A percentile compares a stretch with the other conserved stretches of the same genome.
Evolutionary conservation across 1,140 invertebrate species (phyloP).

Genomic region (Homalodisca vitripennis): DNA sequence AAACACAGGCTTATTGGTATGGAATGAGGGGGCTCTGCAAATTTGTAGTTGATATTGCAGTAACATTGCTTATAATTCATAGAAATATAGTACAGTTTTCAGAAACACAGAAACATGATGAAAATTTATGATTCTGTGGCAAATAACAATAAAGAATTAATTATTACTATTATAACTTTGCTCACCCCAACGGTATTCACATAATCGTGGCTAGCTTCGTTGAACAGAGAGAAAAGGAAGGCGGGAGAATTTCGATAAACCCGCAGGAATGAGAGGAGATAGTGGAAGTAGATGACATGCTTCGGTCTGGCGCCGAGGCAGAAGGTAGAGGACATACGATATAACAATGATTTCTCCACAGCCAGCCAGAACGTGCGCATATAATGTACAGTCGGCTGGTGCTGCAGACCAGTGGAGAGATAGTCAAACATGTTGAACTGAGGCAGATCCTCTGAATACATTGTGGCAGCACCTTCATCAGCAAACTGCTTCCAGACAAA

Average conservation of each 20-base stretch:
- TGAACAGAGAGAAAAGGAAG: conserved; percentile 51
- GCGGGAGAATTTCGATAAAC: conserved; percentile 37
- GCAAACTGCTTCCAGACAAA: conserved; percentile 48
- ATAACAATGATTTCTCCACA: conserved; percentile 40
- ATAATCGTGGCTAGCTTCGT: conserved; percentile 56
- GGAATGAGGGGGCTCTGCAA: too few species aligned
- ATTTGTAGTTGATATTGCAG: too few species aligned
- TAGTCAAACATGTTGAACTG: conserved; percentile 50
- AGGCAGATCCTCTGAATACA: conserved; percentile 49
- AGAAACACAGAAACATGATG: too few species aligned
- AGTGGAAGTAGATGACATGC: conserved; percentile 55
- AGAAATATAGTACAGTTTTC: too few species aligned
- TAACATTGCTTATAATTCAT: too few species aligned
- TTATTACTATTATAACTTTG: too few species aligned
- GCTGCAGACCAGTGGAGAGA: conserved; percentile 47
- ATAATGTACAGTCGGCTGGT: conserved; percentile 52
- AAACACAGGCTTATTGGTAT: too few species aligned
- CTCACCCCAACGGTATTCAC: conserved; percentile 48
- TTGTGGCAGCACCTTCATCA: conserved; percentile 47
- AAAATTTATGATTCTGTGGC: too few species aligned
- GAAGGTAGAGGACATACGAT: conserved; percentile 37
- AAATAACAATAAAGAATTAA: too few species aligned
- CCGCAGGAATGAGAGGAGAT: conserved; percentile 53
- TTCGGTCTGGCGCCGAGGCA: conserved; percentile 53
- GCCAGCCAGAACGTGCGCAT: conserved; percentile 47